phyloP scores from a whole-genome alignment of 2,113 vertebrate genomes.

The Atractosteus spatula region DNA sequence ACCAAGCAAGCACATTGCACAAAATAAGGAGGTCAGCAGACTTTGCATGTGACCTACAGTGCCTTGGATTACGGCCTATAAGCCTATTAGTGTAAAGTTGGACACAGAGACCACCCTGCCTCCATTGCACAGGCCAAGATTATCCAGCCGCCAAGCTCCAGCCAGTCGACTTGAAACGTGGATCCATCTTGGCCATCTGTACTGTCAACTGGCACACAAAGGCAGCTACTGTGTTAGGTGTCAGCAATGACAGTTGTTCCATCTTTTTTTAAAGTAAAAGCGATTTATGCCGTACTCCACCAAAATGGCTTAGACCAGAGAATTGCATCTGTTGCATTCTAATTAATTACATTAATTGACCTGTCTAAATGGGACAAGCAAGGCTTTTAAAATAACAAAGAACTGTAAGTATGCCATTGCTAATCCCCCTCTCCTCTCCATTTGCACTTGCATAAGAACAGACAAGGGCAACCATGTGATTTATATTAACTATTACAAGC shows the following conservation, averaged over 20 bases:
- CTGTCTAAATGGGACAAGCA: conserved; percentile 26
- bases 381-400: conserved; percentile 20
- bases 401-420: conserved; percentile 16
- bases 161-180: conserved; percentile 27
- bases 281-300: conserved; percentile 54
- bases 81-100: conserved; percentile 53
- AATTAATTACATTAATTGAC: conserved; percentile 60
- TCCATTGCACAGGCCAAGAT: conserved; percentile 39
- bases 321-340: conserved; percentile 58
- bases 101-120: conserved; percentile 41
- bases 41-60: conserved; percentile 40
- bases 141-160: conserved; percentile 31
- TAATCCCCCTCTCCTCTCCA: conserved; percentile 11
- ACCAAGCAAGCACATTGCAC: conserved; percentile 25
- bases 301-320: conserved; percentile 52
- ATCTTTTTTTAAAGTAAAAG: conserved; percentile 47
- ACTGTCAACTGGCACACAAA: conserved; percentile 44
- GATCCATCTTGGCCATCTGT: conserved; percentile 34
- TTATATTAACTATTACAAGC: neutral
- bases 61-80: conserved; percentile 51
- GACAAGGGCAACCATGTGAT: conserved; percentile 3
- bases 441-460: conserved; percentile 6
- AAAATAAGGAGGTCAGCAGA: conserved; percentile 44
- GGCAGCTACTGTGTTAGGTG: conserved; percentile 48
- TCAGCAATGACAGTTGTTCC: conserved; percentile 42